Evolutionary conservation across 2,888 invertebrate species (phyloP), one percentile per base, ranked within the genome.

Genomic region (Hyposoter didymator): DNA sequence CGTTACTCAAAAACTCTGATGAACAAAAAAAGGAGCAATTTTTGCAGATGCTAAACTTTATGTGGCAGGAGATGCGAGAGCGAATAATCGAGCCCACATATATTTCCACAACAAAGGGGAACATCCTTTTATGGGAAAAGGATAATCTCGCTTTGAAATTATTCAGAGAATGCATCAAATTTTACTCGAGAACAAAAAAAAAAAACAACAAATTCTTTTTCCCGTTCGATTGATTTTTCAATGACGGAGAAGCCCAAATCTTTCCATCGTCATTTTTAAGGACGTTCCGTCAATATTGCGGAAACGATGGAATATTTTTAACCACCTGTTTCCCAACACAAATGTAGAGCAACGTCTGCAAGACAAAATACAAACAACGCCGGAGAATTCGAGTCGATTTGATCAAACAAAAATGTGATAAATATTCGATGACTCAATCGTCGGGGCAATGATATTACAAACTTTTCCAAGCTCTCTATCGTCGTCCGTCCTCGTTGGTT

Each of bases 391-490:
- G 49, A 49, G n/a, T 49, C n/a, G 6, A 49, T 49, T 49, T 49
- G 8, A 72, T 52, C 17, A 19, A 1, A 1, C 6, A 6, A 59
- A 35, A 55, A 17, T 7, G 17, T 32, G n/a, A 35, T 66, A 66
- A 12, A 66, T 66, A 66, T 39, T 55, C 35, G 28, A 52, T 28
- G 22, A 59, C 47, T 59, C 66, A 59, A 45, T 45, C 35, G 59
- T 22, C 72, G 64, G 70, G 22, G 70, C 64, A 75, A 52, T 45
- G 70, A 76, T 66, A 76, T 59, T 75, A 45, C 72, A 72, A 64
- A 84, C 39, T 81, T 81, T 84, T 78, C 66, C 76, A 59, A 84
- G 66, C 72, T 76, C 79, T 72, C 72, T 28, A 14, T 66, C 75
- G 28, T n/a, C n/a, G 22, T 64, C 28, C 39, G 28, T 76, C 55